Evolutionary conservation across 2,113 vertebrate species (phyloP), one percentile per base, ranked within the genome.

Genomic region (Amazona vittata): DNA sequence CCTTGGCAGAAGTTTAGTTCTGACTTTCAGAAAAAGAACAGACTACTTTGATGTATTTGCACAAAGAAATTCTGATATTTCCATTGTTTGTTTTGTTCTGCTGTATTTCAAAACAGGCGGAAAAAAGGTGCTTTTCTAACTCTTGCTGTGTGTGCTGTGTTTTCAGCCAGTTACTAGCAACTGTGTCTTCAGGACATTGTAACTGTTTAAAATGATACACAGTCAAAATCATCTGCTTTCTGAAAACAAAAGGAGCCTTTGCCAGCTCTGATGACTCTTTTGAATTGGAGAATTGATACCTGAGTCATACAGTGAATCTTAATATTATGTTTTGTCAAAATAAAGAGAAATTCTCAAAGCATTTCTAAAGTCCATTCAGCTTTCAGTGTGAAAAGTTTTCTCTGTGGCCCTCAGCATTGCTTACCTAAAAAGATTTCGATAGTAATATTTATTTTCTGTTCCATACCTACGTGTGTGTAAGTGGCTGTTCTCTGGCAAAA

Each of bases 381-480:
- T 35, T 13, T 92, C 20, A 22, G 12, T 44, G 7, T 65, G 15
- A 31, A 19, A 39, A 31, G 3, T 39, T 83, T 83, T 64, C 2
- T 84, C 13, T 24, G 17, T 70, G 18, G 6, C 41, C 20, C 5
- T 74, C 29, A 49, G 64, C 0, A 0, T 50, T 87, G 15, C 12
- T 68, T 57, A 39, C 49, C 5, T 74, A 29, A 35, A 33, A 78
- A 69, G 37, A 24, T 15, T n/a, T 65, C 6, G 5, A 7, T 78
- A 13, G 74, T 47, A 28, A 41, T 55, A 62, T 73, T 85, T 49
- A 31, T 59, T 22, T 64, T 82, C 11, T 46, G 1, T 79, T 82
- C 29, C 60, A 4, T 73, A 37, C 28, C 6, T 46, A 29, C 8
- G 33, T 71, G 44, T 31, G 26, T 55, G 15, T 68, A 47, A 16